These are phyloP conservation scores for Nephrotoma appendiculata DNA, from an alignment of 2,888 invertebrate species.

Conservation along the genomic window DNA sequence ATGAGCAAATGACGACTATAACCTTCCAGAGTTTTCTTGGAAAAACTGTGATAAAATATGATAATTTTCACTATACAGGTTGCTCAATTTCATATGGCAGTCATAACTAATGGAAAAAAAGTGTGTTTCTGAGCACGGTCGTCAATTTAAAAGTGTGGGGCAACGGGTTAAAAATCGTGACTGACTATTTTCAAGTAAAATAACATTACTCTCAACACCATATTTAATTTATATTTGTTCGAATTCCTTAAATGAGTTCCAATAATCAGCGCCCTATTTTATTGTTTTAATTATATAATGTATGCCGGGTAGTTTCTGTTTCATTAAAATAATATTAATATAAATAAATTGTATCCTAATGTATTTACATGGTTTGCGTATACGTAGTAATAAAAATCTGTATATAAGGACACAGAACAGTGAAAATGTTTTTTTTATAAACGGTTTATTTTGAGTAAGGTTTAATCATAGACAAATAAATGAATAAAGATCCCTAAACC, in stretches of 20 bases:
- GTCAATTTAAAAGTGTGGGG: no score
- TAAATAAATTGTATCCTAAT: not conserved
- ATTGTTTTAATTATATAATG: not conserved
- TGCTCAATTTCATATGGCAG: no score
- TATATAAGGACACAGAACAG: not conserved
- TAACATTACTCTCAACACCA: not conserved
- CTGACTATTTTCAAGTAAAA: no score
- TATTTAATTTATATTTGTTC: not conserved
- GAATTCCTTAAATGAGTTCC: not conserved
- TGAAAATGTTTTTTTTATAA: not conserved
- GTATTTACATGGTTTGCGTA: not conserved
- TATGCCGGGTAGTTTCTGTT: not conserved
- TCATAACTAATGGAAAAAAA: no score
- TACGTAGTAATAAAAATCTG: not conserved
- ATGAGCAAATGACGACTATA: no score
- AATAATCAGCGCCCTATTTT: not conserved
- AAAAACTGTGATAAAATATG: no score
- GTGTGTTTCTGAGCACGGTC: no score
- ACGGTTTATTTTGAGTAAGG: not conserved
- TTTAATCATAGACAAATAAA: no score
- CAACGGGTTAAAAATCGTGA: no score
- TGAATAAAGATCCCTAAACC: no score
- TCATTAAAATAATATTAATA: not conserved
- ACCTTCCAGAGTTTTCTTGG: no score
- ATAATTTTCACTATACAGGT: no score